Conservation (phyloP, 37 sponge, comb jelly and placozoan genomes). For the Mnemiopsis leidyi region DNA sequence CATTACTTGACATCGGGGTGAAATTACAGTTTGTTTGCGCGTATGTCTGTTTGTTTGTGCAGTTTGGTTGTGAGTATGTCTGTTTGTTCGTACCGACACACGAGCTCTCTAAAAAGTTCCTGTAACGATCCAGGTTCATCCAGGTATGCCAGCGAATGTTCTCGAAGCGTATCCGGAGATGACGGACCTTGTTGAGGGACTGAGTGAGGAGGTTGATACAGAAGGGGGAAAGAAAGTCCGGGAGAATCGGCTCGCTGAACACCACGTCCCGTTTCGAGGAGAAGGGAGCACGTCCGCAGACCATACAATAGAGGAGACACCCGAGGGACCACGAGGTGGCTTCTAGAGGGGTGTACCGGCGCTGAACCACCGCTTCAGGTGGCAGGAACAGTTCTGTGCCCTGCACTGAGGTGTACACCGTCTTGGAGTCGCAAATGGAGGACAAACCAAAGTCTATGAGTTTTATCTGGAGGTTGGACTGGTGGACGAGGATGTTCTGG, state of each 20-base stretch:
- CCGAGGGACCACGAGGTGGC: conserved; percentile 35
- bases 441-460: conserved; percentile 59
- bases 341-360: conserved; percentile 52
- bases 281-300: conserved; percentile 15
- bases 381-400: conserved; percentile 52
- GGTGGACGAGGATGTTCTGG: conserved; percentile 48
- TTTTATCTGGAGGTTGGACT: conserved; percentile 23
- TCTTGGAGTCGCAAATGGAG: conserved; percentile 34
- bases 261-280: conserved; percentile 44
- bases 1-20: too few species aligned
- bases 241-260: not conserved
- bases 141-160: conserved; percentile 25
- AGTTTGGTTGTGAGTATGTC: too few species aligned
- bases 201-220: not conserved
- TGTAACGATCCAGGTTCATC: conserved; percentile 33
- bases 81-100: too few species aligned
- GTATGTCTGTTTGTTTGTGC: too few species aligned
- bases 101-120: not conserved
- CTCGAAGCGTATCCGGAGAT: conserved; percentile 22
- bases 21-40: too few species aligned
- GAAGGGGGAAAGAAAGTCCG: conserved; percentile 12
- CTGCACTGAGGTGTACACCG: conserved; percentile 22
- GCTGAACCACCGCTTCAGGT: conserved; percentile 58
- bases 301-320: conserved; percentile 56
- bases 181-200: conserved; percentile 36